Percentiles rank a stretch among this genome's conserved stretches.
Evolutionary conservation across 1,140 invertebrate species (phyloP).

Genomic region (Aphaenogaster rudis): DNA sequence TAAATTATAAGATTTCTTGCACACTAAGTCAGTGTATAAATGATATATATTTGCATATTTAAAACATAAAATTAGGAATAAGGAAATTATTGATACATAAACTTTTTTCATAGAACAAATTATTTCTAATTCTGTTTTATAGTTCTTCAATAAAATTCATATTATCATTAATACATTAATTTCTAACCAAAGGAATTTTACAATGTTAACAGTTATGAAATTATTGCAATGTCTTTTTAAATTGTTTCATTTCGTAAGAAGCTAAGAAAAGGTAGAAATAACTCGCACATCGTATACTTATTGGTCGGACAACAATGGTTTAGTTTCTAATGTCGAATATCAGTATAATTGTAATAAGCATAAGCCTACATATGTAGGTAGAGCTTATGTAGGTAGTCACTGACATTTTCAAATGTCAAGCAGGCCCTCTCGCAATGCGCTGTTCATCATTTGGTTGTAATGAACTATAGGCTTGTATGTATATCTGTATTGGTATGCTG

Average conservation of each 20-base stretch:
- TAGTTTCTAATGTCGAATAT: constrained; percentile 43
- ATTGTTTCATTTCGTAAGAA: neutral
- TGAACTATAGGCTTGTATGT: constrained; percentile 30
- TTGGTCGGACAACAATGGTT: constrained; percentile 40
- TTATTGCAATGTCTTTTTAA: neutral
- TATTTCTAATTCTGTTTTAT: no score
- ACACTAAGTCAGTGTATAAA: no score
- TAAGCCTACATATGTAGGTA: constrained; percentile 61
- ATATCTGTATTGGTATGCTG: constrained; percentile 52
- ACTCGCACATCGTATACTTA: neutral
- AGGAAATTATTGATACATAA: no score
- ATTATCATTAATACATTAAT: neutral
- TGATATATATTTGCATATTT: no score
- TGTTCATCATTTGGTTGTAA: constrained; percentile 79
- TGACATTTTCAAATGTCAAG: constrained; percentile 84
- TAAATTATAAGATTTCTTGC: no score
- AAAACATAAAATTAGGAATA: no score
- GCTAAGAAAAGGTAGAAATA: neutral
- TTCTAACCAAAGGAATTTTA: neutral
- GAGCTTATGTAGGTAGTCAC: constrained; percentile 79
- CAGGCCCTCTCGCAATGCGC: constrained; percentile 71
- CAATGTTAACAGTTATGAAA: neutral
- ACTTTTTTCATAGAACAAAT: no score
- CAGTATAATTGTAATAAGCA: constrained; percentile 74
- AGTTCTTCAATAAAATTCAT: no score